Evolutionary conservation across 2,888 invertebrate species (phyloP).

Genomic region (Drosophila buzzatii): DNA sequence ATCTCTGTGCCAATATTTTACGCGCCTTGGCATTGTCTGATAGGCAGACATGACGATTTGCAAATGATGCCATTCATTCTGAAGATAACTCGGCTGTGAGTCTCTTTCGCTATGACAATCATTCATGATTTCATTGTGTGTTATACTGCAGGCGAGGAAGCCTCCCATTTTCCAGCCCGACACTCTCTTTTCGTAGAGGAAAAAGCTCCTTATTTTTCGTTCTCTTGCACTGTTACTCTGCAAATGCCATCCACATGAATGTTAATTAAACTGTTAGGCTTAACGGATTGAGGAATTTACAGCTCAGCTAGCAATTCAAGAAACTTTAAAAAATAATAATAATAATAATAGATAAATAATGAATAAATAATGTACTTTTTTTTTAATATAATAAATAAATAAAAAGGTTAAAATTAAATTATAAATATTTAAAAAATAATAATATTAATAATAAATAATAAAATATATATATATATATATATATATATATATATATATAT

Average conservation of each 20-base stretch:
- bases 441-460: too few species aligned
- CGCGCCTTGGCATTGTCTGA: slow-evolving; percentile 36
- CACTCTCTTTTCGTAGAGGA: neutral
- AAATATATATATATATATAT: too few species aligned
- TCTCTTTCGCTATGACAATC: slow-evolving; percentile 35
- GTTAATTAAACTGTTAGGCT: slow-evolving; percentile 38
- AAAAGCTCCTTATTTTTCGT: slow-evolving; percentile 57
- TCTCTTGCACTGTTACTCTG: slow-evolving; percentile 66
- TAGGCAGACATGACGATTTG: slow-evolving; percentile 67
- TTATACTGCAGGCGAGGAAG: neutral
- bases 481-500: too few species aligned
- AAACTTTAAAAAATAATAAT: neutral
- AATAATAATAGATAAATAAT: neutral
- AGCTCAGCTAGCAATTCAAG: neutral
- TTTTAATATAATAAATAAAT: neutral
- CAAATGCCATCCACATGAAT: slow-evolving; percentile 58
- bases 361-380: neutral
- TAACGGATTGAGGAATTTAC: neutral
- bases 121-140: slow-evolving; percentile 39
- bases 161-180: slow-evolving; percentile 6
- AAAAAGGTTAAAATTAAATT: too few species aligned
- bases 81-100: slow-evolving; percentile 19
- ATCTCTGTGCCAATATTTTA: slow-evolving; percentile 20
- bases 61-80: slow-evolving; percentile 71
- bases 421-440: too few species aligned